Evolutionary conservation across 2,113 vertebrate genomes (phyloP), one percentile per base, ranked within the genome.

Genomic region (Lota lota): DNA sequence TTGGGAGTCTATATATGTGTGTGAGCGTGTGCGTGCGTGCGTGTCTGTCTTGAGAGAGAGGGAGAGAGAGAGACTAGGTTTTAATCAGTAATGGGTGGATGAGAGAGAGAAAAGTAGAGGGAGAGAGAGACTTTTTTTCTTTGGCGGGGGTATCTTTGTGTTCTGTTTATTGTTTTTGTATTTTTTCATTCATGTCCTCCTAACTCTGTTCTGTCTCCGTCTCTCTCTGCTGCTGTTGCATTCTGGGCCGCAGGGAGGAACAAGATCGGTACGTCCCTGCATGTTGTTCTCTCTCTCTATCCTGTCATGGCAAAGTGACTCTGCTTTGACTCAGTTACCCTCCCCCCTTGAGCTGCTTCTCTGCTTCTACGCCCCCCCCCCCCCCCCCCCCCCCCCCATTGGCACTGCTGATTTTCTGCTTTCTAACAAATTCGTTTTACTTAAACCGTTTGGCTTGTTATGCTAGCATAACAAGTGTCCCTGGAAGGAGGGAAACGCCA

Each of bases 201-300:
- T 22, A 22, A 3, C 19, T 22, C 50, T 56, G 40, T 69, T 36
- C 1, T 63, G 15, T 62, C 20, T 11, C 74, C 14, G 51, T 47
- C 17, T 61, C 67, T 72, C 16, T 21, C 66, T 72, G 6, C 68
- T n/a, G 63, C 61, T 22, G 1, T 21, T n/a, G 33, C 72, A 8
- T 2, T 22, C 51, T 69, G 22, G 57, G 58, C 73, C 67, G 47
- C 57, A 89, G 88, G 81, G 67, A 80, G 80, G 60, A 84, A 8
- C 66, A 88, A 87, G 69, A 76, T 82, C n/a, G 86, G 86, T 87
- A 77, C 0, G 85, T 79, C 64, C 12, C 5, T 47, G 40, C 40
- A 47, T 47, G 40, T 10, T 7, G 6, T 47, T 2, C 5, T n/a
- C 20, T 50, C 24, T 33, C 19, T 61, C 21, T 61, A 12, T 24